Evolutionary conservation across 1,140 invertebrate species (phyloP).

Genomic region (Luehdorfia chinensis): DNA sequence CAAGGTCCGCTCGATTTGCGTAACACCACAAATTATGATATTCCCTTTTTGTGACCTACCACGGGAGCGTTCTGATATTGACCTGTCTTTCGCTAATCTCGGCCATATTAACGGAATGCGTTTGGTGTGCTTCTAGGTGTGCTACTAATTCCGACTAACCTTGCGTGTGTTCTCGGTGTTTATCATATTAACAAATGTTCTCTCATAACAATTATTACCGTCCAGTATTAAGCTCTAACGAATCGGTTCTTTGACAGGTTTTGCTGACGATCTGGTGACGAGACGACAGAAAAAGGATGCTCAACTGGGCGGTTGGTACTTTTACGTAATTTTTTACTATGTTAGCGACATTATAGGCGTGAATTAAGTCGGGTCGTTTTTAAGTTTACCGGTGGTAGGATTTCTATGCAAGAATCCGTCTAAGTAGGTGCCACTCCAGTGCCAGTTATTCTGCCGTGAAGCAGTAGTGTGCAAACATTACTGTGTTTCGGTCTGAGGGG

Average conservation of each 20-base stretch:
- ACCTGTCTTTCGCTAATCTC: constrained; percentile 43
- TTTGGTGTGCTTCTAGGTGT: constrained; percentile 62
- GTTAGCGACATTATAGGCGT: not conserved
- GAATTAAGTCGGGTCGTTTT: no score
- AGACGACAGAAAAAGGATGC: constrained; percentile 80
- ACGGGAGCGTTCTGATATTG: constrained; percentile 39
- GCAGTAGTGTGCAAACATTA: no score
- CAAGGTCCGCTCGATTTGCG: constrained; percentile 4
- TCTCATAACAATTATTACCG: not conserved
- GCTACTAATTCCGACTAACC: constrained; percentile 67
- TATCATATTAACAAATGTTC: constrained; percentile 47
- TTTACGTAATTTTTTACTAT: not conserved
- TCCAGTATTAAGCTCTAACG: not conserved
- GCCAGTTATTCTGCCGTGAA: no score
- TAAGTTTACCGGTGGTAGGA: no score
- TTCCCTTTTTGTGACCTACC: no score
- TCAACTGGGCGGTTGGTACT: constrained; percentile 67
- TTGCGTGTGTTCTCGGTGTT: constrained; percentile 46
- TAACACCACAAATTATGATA: not conserved
- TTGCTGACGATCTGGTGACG: constrained; percentile 78
- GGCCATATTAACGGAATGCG: constrained; percentile 56
- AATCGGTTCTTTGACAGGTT: constrained; percentile 48
- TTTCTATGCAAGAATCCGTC: no score
- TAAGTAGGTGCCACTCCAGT: no score
- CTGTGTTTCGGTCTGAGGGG: no score